Evolutionary conservation across 2,888 invertebrate species (phyloP), one percentile per base, ranked within the genome.

Genomic region (Pemphredon lugubris): DNA sequence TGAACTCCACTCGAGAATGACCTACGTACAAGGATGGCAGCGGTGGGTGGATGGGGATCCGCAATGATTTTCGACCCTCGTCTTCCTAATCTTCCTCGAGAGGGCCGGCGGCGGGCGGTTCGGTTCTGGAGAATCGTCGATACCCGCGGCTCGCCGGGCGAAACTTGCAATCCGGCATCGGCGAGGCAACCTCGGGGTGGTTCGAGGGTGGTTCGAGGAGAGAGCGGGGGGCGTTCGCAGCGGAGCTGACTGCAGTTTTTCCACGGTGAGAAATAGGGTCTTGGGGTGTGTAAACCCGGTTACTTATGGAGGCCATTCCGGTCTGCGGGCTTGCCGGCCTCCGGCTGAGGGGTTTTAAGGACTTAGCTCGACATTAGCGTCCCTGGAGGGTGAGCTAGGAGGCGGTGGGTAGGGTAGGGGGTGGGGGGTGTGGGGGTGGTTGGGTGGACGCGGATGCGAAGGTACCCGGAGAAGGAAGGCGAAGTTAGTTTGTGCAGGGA

Each of bases 281-380:
- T 87, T 84, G 84, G 85, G 88, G 87, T 86, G 87, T 87, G 88
- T 88, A 88, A 89, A 87, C 87, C 88, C 85, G 84, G 88, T 89
- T 88, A 88, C 88, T 89, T 88, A 88, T 89, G 87, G 88, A 88
- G 88, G 88, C 87, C 88, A 88, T 89, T 89, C 85, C 84, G 83
- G 86, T 85, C 83, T 85, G 84, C 83, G 85, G 87, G 84, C 85
- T 83, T 81, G 84, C 78, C 81, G 78, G 83, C 84, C 86, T 83
- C 80, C 74, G 84, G 85, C 84, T 82, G 81, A 84, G 81, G 86
- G 87, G 86, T 87, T 88, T 88, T 88, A 88, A 89, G 88, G 88
- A 88, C 88, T 88, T 88, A 87, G 88, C 87, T 87, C 87, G 86
- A 88, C 87, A 88, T 89, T 89, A 87, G 88, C 88, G 88, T 88